Percentiles rank a stretch among this genome's conserved stretches.
Conservation (phyloP, 1,140 invertebrate species). For the Phortica variegata region DNA sequence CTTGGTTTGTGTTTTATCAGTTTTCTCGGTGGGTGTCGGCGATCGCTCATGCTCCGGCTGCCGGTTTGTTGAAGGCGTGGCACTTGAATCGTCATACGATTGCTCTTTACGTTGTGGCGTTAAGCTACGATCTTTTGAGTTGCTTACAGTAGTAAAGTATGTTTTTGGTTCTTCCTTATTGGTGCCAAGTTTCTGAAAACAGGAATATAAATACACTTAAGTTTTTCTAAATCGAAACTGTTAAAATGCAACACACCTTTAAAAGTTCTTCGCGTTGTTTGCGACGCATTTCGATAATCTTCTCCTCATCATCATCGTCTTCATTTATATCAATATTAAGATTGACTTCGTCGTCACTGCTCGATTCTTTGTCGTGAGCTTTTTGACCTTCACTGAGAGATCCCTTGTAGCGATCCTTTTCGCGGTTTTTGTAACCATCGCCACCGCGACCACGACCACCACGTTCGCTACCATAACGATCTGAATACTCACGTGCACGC, state of each 20-base stretch:
- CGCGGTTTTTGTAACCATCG: conserved; percentile 33
- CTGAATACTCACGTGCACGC: conserved; percentile 29
- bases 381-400: conserved; percentile 82
- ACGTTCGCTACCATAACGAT: conserved; percentile 41
- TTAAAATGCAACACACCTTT: conserved; percentile 62
- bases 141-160: conserved; percentile 23
- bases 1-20: conserved; percentile 29
- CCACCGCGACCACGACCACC: conserved; percentile 43
- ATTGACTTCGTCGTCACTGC: conserved; percentile 65
- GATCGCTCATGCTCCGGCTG: conserved; percentile 12
- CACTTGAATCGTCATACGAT: neutral
- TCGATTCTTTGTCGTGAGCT: conserved; percentile 63
- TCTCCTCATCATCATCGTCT: conserved; percentile 93
- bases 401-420: conserved; percentile 59
- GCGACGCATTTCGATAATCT: conserved; percentile 86
- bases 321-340: conserved; percentile 76
- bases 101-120: too few species aligned
- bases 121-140: conserved; percentile 26
- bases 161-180: conserved; percentile 22
- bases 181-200: conserved; percentile 32
- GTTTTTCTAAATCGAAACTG: too few species aligned
- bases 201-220: neutral
- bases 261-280: conserved; percentile 87
- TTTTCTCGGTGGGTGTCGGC: conserved; percentile 31
- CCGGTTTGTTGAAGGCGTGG: neutral